phyloP scores from a whole-genome alignment of 2,113 vertebrate species.

The Rhynchopsitta pachyrhyncha region DNA sequence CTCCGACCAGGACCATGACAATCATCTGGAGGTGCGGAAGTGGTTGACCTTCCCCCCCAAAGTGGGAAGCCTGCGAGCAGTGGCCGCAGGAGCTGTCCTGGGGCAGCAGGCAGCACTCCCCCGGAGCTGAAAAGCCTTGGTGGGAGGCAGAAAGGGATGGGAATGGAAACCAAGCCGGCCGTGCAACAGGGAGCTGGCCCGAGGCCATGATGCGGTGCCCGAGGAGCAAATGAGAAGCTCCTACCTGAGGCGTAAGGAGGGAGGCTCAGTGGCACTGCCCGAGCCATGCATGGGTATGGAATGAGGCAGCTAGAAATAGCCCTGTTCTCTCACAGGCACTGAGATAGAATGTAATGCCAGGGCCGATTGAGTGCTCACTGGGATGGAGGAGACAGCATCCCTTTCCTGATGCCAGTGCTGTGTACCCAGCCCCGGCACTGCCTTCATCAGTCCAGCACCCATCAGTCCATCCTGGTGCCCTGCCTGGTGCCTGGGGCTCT shows the following conservation, averaged over 20 bases:
- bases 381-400: neutral
- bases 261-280: neutral
- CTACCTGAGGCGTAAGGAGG: neutral
- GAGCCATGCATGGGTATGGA: accelerated
- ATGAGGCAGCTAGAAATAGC: neutral
- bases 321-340: neutral
- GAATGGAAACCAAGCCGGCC: neutral
- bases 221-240: conserved; percentile 56
- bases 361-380: accelerated
- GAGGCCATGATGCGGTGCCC: conserved; percentile 47
- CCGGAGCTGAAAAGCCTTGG: neutral
- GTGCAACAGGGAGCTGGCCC: conserved; percentile 39
- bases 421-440: neutral
- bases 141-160: neutral
- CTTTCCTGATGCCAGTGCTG: neutral
- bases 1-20: neutral
- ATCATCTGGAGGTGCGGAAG: neutral
- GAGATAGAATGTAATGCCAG: accelerated
- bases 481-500: neutral
- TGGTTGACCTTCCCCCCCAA: neutral
- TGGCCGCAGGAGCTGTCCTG: accelerated
- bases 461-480: neutral
- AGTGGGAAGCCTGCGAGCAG: neutral
- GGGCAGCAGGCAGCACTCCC: neutral
- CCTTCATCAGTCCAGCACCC: neutral